A percentile compares a stretch with the other conserved stretches of the same genome.
These are phyloP conservation scores for Eustalomyia histrio DNA, from an alignment of 2,888 invertebrate species.

Conservation along the genomic window DNA sequence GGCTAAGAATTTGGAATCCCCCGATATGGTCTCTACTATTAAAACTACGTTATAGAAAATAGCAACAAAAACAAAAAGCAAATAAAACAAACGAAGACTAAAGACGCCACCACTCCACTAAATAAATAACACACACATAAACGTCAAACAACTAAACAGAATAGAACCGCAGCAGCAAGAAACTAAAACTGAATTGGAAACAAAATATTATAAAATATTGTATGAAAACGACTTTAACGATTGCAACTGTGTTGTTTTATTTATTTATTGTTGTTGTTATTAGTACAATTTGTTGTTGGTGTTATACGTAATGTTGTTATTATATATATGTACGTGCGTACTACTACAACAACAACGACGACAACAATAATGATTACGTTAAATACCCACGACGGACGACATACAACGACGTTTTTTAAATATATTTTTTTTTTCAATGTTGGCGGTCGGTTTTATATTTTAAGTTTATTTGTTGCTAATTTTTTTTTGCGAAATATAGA, in stretches of 20 bases:
- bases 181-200: background rate
- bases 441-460: constrained; percentile 17
- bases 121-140: constrained; percentile 9
- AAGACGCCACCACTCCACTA: constrained; percentile 63
- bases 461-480: constrained; percentile 11
- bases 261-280: constrained; percentile 37
- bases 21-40: constrained; percentile 6
- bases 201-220: background rate
- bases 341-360: background rate
- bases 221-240: constrained; percentile 24
- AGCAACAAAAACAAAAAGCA: constrained; percentile 42
- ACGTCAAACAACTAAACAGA: background rate
- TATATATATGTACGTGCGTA: constrained; percentile 22
- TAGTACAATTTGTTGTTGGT: constrained; percentile 1
- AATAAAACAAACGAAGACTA: constrained; percentile 58
- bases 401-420: constrained; percentile 5
- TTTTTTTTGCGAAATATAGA: constrained; percentile 13
- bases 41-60: constrained; percentile 10
- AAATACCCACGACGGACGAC: constrained; percentile 34
- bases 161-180: background rate
- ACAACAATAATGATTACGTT: constrained; percentile 42
- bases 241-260: constrained; percentile 34
- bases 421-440: constrained; percentile 10
- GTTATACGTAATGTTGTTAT: constrained; percentile 27
- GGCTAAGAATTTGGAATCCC: constrained; percentile 33